Percentiles rank a stretch among this genome's conserved stretches.
Conservation (phyloP, 2,113 vertebrate species). For the Noctilio leporinus region DNA sequence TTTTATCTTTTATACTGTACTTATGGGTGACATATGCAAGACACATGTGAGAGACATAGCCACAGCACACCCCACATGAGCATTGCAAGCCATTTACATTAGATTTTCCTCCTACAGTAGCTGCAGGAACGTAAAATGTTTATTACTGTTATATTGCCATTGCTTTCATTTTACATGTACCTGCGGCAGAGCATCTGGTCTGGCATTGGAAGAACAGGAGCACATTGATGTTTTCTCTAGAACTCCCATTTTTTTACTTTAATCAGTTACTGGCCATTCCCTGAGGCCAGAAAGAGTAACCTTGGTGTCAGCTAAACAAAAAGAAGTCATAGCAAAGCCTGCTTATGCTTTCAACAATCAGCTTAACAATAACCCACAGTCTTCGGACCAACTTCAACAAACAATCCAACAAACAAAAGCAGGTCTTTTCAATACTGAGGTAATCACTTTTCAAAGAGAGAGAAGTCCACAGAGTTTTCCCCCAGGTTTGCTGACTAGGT, state of each 20-base stretch:
- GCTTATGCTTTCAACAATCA: neutral
- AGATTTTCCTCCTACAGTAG: constrained; percentile 33
- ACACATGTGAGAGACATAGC: constrained; percentile 10
- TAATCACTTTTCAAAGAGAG: neutral
- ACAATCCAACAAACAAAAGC: neutral
- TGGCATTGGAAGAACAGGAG: neutral
- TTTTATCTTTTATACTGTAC: constrained; percentile 44
- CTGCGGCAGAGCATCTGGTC: constrained; percentile 46
- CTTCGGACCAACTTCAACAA: too few species aligned
- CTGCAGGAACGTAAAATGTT: constrained; percentile 32
- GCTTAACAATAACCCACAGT: too few species aligned
- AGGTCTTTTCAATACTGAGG: neutral
- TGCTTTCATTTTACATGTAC: neutral
- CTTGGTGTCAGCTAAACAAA: neutral
- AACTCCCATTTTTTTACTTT: neutral
- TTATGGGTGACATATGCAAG: constrained; percentile 41
- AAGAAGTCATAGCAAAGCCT: neutral
- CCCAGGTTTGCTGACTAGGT: neutral
- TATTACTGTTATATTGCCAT: constrained; percentile 20
- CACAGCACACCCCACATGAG: neutral
- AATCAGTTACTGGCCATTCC: neutral
- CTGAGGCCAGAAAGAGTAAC: neutral
- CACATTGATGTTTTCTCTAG: neutral
- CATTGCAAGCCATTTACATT: constrained; percentile 41
- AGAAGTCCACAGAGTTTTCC: neutral